Evolutionary conservation across 2,888 invertebrate species (phyloP).

Genomic region (Celastrina argiolus): DNA sequence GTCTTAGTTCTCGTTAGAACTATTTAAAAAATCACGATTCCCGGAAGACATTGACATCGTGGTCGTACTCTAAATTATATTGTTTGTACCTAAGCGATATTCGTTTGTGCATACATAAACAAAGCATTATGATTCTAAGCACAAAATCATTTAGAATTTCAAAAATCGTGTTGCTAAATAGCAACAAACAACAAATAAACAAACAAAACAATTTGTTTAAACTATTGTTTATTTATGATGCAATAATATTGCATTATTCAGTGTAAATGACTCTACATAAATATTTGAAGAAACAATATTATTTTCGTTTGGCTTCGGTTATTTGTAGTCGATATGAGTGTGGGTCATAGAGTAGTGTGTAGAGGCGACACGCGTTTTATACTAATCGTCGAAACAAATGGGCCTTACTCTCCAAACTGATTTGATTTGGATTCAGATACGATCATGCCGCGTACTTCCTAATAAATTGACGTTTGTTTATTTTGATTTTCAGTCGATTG

Average conservation of each 20-base stretch:
- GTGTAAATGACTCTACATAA: constrained; percentile 60
- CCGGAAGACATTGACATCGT: too few species aligned
- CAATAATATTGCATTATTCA: constrained; percentile 23
- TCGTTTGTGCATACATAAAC: too few species aligned
- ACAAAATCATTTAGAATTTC: neutral
- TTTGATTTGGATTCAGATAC: too few species aligned
- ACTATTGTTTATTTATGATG: constrained; percentile 27
- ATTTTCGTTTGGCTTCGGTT: constrained; percentile 65
- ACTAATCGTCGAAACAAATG: too few species aligned
- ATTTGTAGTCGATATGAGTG: constrained; percentile 75
- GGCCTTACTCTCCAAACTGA: too few species aligned
- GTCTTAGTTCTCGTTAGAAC: too few species aligned
- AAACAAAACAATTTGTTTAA: constrained; percentile 12
- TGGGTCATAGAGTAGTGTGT: constrained; percentile 47
- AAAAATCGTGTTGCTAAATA: neutral
- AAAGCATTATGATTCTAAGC: neutral
- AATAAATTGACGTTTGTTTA: too few species aligned
- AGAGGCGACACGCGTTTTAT: constrained; percentile 26
- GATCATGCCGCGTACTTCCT: too few species aligned
- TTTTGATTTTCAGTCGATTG: too few species aligned
- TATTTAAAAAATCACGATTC: too few species aligned
- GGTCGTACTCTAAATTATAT: too few species aligned
- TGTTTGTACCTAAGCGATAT: too few species aligned
- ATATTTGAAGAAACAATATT: constrained; percentile 77
- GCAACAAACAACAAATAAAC: neutral